Percentiles rank a stretch among this genome's conserved stretches.
Evolutionary conservation across 2,113 vertebrate genomes (phyloP).

Genomic region (Ammospiza caudacuta): DNA sequence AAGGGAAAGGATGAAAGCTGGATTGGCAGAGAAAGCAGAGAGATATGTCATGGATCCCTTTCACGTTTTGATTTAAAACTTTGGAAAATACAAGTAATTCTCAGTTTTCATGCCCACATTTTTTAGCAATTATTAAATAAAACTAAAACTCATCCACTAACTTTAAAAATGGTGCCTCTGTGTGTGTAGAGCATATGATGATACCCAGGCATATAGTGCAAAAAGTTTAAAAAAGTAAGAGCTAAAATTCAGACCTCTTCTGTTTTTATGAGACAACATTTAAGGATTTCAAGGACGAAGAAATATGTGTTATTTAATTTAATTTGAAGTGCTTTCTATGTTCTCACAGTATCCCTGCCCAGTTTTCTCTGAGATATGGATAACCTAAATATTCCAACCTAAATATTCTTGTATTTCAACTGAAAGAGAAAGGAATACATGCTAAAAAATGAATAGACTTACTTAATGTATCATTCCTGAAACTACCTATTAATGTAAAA

Average conservation of each 20-base stretch:
- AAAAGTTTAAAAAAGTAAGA: background rate
- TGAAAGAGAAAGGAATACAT: background rate
- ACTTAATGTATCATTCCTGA: constrained; percentile 16
- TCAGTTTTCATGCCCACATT: background rate
- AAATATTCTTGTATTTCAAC: background rate
- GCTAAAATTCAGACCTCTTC: background rate
- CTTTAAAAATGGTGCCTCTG: rapidly evolving
- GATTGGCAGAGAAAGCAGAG: background rate
- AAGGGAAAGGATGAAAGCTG: background rate
- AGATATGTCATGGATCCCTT: rapidly evolving
- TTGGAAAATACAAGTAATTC: background rate
- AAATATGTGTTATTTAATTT: background rate
- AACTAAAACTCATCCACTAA: background rate
- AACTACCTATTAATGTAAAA: constrained; percentile 38
- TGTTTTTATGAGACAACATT: background rate
- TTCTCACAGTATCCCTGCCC: background rate
- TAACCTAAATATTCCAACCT: background rate
- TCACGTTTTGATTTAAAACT: background rate
- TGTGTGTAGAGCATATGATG: background rate
- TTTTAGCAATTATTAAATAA: background rate
- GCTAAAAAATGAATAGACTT: constrained; percentile 28
- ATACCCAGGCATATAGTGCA: background rate
- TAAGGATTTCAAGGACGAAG: background rate
- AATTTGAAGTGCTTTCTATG: background rate
- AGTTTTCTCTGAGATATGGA: background rate